A percentile compares a stretch with the other conserved stretches of the same genome.
These are phyloP conservation scores for Myoxocephalus aenaeus DNA, from an alignment of 2,797 vertebrate genomes.

Conservation along the genomic window DNA sequence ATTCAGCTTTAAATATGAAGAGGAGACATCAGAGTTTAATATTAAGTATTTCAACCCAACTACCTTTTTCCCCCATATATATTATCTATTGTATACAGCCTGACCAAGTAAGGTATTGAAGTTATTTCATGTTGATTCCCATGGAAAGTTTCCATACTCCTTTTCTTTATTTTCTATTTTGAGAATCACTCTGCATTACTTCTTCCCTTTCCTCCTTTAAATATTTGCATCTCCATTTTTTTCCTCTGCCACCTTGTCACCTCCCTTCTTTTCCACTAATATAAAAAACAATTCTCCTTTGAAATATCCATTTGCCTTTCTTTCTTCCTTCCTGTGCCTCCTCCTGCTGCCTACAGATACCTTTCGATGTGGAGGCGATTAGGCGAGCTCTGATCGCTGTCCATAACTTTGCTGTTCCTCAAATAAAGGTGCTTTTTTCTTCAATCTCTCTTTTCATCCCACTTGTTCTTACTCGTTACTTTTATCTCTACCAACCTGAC, in stretches of 20 bases:
- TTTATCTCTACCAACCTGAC: conserved; percentile 15
- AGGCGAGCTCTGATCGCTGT: conserved; percentile 85
- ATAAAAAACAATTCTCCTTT: neutral
- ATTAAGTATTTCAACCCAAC: neutral
- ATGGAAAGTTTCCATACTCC: neutral
- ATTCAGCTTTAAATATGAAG: neutral
- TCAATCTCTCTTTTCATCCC: conserved; percentile 49
- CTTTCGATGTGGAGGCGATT: conserved; percentile 83
- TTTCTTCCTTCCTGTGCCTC: conserved; percentile 26
- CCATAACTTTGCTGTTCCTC: conserved; percentile 84
- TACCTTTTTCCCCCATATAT: neutral
- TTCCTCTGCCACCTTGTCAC: neutral
- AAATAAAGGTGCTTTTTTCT: conserved; percentile 82
- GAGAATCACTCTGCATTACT: neutral
- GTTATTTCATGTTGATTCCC: neutral
- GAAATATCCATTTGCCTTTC: conserved; percentile 20
- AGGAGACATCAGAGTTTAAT: neutral
- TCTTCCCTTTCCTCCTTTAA: neutral
- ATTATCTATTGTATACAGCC: neutral
- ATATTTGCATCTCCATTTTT: neutral
- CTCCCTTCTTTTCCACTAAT: neutral
- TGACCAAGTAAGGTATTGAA: neutral
- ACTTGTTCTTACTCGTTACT: conserved; percentile 20
- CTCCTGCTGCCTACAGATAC: conserved; percentile 75
- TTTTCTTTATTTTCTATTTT: neutral